phyloP scores from a whole-genome alignment of 1,140 invertebrate species.

The Drosophila virilis region DNA sequence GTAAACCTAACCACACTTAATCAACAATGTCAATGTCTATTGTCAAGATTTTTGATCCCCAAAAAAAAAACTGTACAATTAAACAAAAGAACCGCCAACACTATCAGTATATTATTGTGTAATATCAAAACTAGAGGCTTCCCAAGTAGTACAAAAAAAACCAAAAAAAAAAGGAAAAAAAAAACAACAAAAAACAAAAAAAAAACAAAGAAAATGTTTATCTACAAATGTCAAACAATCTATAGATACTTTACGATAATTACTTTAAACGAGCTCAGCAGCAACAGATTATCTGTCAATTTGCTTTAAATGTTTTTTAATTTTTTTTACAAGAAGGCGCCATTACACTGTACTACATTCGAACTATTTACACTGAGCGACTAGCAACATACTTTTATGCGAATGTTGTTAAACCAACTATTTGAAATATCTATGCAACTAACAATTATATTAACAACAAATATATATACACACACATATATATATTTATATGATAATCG shows the following conservation, averaged over 20 bases:
- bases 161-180: conserved; percentile 14
- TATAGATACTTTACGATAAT: conserved; percentile 26
- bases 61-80: conserved; percentile 48
- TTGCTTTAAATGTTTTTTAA: conserved; percentile 54
- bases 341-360: conserved; percentile 41
- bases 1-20: conserved; percentile 43
- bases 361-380: conserved; percentile 55
- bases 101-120: conserved; percentile 62
- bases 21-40: conserved; percentile 61
- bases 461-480: conserved; percentile 47
- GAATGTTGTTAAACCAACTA: conserved; percentile 18
- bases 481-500: conserved; percentile 39
- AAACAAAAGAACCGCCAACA: conserved; percentile 46
- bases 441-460: conserved; percentile 33
- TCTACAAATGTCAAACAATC: conserved; percentile 22
- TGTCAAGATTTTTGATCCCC: conserved; percentile 16
- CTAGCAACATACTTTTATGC: conserved; percentile 51
- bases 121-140: conserved; percentile 78
- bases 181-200: conserved; percentile 22
- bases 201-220: conserved; percentile 7
- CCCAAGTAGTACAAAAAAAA: conserved; percentile 74
- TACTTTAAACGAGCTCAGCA: conserved; percentile 62
- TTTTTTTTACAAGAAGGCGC: conserved; percentile 50
- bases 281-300: conserved; percentile 48
- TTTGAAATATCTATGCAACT: conserved; percentile 28